Evolutionary conservation across 2,888 invertebrate genomes (phyloP).

Genomic region (Lordiphosa fenestrarum): DNA sequence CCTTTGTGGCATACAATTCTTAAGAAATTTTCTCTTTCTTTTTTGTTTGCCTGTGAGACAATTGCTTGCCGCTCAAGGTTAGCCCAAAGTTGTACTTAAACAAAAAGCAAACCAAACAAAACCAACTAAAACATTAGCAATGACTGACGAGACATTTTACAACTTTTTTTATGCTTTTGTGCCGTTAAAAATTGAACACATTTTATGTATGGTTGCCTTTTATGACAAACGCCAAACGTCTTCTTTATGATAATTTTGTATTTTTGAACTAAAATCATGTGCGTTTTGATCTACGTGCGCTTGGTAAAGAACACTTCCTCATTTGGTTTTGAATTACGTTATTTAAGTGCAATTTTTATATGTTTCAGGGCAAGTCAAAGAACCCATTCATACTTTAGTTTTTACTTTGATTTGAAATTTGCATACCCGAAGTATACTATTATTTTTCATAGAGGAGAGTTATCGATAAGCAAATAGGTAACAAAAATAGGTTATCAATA

Average conservation of each 20-base stretch:
- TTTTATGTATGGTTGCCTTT: conserved; percentile 14
- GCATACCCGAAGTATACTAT: too few relatives aligned
- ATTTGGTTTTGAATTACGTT: conserved; percentile 15
- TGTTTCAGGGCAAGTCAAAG: too few relatives aligned
- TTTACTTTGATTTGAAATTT: too few relatives aligned
- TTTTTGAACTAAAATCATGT: conserved; percentile 47
- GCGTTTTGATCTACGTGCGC: conserved; percentile 62
- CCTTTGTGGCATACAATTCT: conserved; percentile 25
- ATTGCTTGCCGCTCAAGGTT: conserved; percentile 11
- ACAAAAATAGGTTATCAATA: too few relatives aligned
- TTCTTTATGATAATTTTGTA: conserved; percentile 21
- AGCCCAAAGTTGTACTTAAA: conserved; percentile 2
- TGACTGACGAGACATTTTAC: conserved; percentile 11
- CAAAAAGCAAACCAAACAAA: not conserved
- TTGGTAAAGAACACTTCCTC: conserved; percentile 38
- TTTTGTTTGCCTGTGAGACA: not conserved
- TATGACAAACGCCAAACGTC: conserved; percentile 18
- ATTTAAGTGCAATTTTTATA: not conserved
- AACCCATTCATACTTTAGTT: too few relatives aligned
- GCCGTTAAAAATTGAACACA: not conserved
- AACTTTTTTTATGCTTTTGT: conserved; percentile 3
- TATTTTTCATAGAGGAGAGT: too few relatives aligned
- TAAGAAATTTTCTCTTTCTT: conserved; percentile 10
- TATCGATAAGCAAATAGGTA: too few relatives aligned
- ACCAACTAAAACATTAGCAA: conserved; percentile 12